These are phyloP conservation scores for Atta colombica DNA, from an alignment of 1,140 invertebrate genomes.

Conservation along the genomic window DNA sequence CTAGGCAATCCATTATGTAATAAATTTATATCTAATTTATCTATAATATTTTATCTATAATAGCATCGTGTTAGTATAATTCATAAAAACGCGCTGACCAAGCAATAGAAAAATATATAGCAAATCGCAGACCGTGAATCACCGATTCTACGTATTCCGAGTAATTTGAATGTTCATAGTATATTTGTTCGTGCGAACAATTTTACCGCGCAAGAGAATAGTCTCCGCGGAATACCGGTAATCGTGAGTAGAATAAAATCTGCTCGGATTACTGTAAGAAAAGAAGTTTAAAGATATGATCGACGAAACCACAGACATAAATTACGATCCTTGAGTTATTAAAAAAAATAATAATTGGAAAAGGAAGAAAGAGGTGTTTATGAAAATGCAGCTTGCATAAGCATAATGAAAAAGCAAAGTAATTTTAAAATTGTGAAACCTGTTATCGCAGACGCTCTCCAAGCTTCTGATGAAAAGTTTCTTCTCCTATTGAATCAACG, in stretches of 20 bases:
- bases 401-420: not conserved
- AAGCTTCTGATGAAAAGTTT: conserved; percentile 19
- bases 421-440: not conserved
- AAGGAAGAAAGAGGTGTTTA: not conserved
- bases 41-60: too few relatives aligned
- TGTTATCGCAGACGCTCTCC: conserved; percentile 12
- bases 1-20: not conserved
- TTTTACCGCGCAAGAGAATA: not conserved
- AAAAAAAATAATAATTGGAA: not conserved
- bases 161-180: not conserved
- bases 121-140: conserved; percentile 13
- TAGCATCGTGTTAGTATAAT: not conserved
- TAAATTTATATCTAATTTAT: not conserved
- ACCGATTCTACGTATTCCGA: conserved; percentile 4
- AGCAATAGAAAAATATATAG: not conserved
- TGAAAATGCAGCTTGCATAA: conserved; percentile 13
- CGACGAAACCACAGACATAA: not conserved
- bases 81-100: not conserved
- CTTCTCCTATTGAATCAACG: conserved; percentile 6
- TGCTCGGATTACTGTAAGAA: not conserved
- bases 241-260: not conserved
- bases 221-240: not conserved
- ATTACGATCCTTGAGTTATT: conserved; percentile 1
- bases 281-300: not conserved
- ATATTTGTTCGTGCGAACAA: not conserved